Conservation (phyloP, 2,888 invertebrate species). For the Gonocerus acuteangulatus region DNA sequence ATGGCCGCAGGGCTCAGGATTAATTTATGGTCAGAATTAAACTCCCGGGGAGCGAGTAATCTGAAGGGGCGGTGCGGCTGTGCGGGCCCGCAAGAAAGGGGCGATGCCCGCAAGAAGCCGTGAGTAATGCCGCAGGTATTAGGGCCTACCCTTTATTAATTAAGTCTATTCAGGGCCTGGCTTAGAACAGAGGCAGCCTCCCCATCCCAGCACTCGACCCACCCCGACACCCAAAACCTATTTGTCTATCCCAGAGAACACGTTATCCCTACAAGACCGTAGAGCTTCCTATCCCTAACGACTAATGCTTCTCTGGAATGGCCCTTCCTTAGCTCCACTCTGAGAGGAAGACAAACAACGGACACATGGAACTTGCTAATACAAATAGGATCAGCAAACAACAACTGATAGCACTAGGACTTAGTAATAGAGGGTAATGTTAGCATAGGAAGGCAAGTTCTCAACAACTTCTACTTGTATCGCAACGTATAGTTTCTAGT, state of each 20-base stretch:
- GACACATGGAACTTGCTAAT: no score
- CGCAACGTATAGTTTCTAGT: no score
- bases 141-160: conserved; percentile 13
- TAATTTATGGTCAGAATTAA: conserved; percentile 4
- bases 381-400: no score
- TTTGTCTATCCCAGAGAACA: conserved; percentile 9
- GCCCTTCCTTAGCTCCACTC: no score
- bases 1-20: neutral
- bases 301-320: no score
- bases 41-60: neutral
- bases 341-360: no score
- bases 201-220: neutral
- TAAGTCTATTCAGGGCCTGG: conserved; percentile 17
- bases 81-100: conserved; percentile 15
- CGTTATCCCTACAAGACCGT: no score
- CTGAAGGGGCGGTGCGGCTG: conserved; percentile 4
- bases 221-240: conserved; percentile 3
- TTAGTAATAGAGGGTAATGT: no score
- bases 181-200: conserved; percentile 9
- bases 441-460: no score
- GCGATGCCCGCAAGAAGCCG: conserved; percentile 12
- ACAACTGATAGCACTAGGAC: no score
- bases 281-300: no score
- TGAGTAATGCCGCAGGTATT: conserved; percentile 16
- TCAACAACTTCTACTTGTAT: no score